Base-by-base conservation (phyloP, 2,113 vertebrate species). In the Glaucidium brasilianum region DNA sequence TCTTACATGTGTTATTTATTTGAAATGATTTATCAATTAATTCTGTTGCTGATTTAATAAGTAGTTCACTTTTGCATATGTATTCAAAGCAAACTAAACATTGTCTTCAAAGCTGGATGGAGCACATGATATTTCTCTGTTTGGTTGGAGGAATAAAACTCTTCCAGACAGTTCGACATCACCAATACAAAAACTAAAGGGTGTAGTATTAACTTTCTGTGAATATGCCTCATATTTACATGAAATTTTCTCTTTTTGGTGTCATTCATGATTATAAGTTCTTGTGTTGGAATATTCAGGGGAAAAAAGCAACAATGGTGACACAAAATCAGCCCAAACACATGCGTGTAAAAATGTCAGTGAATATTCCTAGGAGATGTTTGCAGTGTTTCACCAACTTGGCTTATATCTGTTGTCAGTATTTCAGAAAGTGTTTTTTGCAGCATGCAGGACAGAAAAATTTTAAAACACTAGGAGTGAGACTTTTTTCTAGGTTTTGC, bases 251-350 rank as follows among this genome's bases (percentile, higher is more conserved):
- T 50, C 19, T 64, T 52, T 80, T 49, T 45, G 14, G 9, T 52
- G 12, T 39, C 0, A 1, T 58, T 67, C 35, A 37, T 87, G 50
- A 3, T 52, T 1, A 0, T 58, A 5, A 1, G 1, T 72, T 74
- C n/a, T 77, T 77, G 37, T 2, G 3, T 8, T 62, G 23, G 22
- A 76, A 47, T 37, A 50, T 27, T 53, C 20, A 37, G 29, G 35
- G 27, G 55, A 78, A 73, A 56, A 2, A 47, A 68, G 22, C 22
- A 63, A 49, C 21, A 45, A 34, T 1, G 2, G 23, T 53, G 60
- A 63, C n/a, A 35, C 7, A 15, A 59, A 87, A 52, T 35, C 2
- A 4, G 13, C 22, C 27, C 27, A 53, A 81, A 73, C 8, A 60
- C 10, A 17, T 2, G 8, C 1, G 4, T 0, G 2, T 68, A 34